phyloP scores from a whole-genome alignment of 2,888 invertebrate species.

The Pegoplata infirma region DNA sequence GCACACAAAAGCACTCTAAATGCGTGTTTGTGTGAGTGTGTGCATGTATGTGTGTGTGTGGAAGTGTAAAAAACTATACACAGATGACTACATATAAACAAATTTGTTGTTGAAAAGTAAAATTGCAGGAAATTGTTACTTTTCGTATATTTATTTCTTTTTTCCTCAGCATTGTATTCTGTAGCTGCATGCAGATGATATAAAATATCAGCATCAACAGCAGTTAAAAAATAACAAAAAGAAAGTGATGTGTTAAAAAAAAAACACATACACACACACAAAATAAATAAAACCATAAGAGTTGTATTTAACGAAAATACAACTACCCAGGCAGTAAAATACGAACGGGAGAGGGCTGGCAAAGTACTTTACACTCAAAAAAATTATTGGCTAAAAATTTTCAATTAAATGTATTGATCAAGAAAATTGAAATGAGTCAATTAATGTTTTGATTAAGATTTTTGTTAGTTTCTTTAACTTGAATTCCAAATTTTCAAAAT shows the following conservation, averaged over 20 bases:
- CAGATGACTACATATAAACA: constrained; percentile 27
- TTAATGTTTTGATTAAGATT: too few relatives aligned
- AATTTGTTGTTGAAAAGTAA: constrained; percentile 38
- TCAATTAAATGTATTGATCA: too few relatives aligned
- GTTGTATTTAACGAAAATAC: not conserved
- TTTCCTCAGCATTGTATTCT: constrained; percentile 4
- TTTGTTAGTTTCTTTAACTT: too few relatives aligned
- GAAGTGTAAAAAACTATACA: not conserved
- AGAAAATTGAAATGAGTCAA: too few relatives aligned
- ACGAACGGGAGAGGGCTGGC: too few relatives aligned
- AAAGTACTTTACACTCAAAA: too few relatives aligned
- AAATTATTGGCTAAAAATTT: too few relatives aligned
- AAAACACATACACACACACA: too few relatives aligned
- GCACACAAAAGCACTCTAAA: constrained; percentile 4
- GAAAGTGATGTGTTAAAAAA: constrained; percentile 19
- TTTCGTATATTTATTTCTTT: constrained; percentile 7
- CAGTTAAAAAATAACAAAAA: not conserved
- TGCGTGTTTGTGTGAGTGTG: not conserved
- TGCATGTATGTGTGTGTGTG: not conserved
- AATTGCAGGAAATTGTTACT: constrained; percentile 39
- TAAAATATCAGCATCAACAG: not conserved
- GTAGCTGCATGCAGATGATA: not conserved
- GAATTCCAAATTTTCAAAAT: too few relatives aligned
- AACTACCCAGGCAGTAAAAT: too few relatives aligned
- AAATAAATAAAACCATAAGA: not conserved